Base-by-base conservation (phyloP, 2,797 vertebrate species). In the Scolopax bukidnonensis region DNA sequence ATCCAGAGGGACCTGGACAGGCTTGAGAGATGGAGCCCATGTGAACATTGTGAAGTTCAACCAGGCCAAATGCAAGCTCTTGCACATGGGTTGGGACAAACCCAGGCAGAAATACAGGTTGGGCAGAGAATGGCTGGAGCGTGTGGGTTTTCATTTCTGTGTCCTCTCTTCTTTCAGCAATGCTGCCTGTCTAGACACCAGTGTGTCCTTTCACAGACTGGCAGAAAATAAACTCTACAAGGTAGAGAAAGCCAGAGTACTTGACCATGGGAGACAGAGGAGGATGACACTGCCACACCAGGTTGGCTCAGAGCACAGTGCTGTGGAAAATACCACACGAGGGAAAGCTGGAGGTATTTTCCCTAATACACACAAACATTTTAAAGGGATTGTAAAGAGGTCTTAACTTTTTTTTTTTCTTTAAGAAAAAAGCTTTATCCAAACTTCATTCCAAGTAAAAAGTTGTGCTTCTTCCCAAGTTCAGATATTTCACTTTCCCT, bases 401-500 rank as follows among this genome's bases (percentile, higher is more conserved):
- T 38, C 19, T 50, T 74, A 15, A 27, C 3, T 38, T 40, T 23
- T 41, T 41, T 19, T 36, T 61, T 40, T 47, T 21, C 79, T 67
- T 77, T 28, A 14, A 9, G 5, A 86, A 82, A 18, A 81, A 47
- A 38, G 17, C 12, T 77, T 71, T 89, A 48, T 85, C 56, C 53
- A 76, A 83, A 68, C 28, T 94, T 94, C 54, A 78, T 85, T 76
- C 24, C 20, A 79, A 86, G 67, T 91, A 61, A 41, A 53, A 70
- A 81, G 43, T 80, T 86, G 60, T 86, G 56, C 45, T 67, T 93
- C 57, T 17, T 70, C 87, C 80, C 68, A 87, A 63, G 78, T 94
- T 96, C 45, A 76, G 92, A 68, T 69, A 17, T 43, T 83, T 84
- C 36, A 43, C 64, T 94, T 86, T 81, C 61, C 54, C 71, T 53